These are phyloP conservation scores for Ascaphus truei DNA, from an alignment of 2,113 vertebrate genomes.

Conservation along the genomic window DNA sequence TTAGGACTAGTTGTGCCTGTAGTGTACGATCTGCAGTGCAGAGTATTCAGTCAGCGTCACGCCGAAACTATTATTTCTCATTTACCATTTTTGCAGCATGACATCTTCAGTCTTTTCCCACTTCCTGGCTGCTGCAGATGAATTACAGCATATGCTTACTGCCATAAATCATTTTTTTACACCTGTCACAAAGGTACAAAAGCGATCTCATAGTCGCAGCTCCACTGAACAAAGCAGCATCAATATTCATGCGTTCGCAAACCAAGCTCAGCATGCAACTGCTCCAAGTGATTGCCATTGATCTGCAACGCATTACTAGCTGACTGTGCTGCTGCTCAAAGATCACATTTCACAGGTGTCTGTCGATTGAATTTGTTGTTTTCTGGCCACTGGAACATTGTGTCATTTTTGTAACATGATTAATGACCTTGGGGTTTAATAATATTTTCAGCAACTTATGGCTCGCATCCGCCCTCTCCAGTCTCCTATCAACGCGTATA, in stretches of 20 bases:
- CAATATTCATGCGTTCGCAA: conserved; percentile 7
- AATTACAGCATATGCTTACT: neutral
- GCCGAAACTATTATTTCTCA: no score
- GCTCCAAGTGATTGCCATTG: conserved; percentile 20
- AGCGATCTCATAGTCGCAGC: neutral
- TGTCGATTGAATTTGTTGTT: conserved; percentile 11
- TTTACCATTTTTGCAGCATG: neutral
- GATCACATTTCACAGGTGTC: conserved; percentile 9
- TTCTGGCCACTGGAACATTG: conserved; percentile 7
- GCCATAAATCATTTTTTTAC: conserved; percentile 14
- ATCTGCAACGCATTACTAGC: neutral
- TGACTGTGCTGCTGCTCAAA: neutral
- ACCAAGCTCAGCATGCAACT: neutral
- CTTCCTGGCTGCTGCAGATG: neutral
- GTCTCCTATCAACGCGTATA: neutral
- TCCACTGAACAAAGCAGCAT: neutral
- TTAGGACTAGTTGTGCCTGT: no score
- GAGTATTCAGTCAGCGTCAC: no score
- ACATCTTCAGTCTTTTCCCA: neutral
- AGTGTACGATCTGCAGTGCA: no score
- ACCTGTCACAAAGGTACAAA: neutral
- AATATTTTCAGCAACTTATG: neutral
- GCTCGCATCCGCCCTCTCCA: neutral
- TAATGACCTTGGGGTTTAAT: conserved; percentile 11
- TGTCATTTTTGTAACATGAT: conserved; percentile 27